These are phyloP conservation scores for Carposina sasakii DNA, from an alignment of 1,140 invertebrate species.

Conservation along the genomic window DNA sequence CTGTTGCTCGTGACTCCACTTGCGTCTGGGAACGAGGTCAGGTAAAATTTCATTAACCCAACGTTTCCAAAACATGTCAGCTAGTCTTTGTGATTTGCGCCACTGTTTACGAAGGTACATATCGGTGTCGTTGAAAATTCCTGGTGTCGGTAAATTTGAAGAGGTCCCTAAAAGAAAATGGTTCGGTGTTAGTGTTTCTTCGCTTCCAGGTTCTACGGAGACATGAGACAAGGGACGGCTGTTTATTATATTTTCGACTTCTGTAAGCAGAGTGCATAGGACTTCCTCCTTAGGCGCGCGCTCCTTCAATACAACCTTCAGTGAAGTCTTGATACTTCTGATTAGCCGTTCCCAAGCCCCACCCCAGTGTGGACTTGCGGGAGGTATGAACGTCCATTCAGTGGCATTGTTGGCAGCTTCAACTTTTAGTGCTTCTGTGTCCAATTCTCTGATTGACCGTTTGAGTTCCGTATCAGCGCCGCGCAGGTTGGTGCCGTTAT, in stretches of 20 bases:
- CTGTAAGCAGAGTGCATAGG: slow-evolving; percentile 7
- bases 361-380: slow-evolving; percentile 35
- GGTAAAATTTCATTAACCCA: too few species aligned
- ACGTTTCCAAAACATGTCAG: background rate
- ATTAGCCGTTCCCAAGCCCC: slow-evolving; percentile 17
- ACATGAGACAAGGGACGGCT: too few species aligned
- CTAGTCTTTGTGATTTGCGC: background rate
- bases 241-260: too few species aligned
- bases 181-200: background rate
- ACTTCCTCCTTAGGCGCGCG: slow-evolving; percentile 3
- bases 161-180: background rate
- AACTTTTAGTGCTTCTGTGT: slow-evolving; percentile 5
- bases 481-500: slow-evolving; percentile 39
- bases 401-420: slow-evolving; percentile 1
- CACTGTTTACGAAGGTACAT: background rate
- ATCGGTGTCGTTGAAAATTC: background rate
- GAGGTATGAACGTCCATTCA: slow-evolving; percentile 43
- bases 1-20: too few species aligned
- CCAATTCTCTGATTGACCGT: slow-evolving; percentile 15
- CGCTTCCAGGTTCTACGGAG: too few species aligned
- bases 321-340: slow-evolving; percentile 7
- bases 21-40: too few species aligned
- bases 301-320: slow-evolving; percentile 9
- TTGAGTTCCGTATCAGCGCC: slow-evolving; percentile 26
- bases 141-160: background rate